These are phyloP conservation scores for Terrapene triunguis DNA, from an alignment of 2,113 vertebrate genomes.

Conservation along the genomic window DNA sequence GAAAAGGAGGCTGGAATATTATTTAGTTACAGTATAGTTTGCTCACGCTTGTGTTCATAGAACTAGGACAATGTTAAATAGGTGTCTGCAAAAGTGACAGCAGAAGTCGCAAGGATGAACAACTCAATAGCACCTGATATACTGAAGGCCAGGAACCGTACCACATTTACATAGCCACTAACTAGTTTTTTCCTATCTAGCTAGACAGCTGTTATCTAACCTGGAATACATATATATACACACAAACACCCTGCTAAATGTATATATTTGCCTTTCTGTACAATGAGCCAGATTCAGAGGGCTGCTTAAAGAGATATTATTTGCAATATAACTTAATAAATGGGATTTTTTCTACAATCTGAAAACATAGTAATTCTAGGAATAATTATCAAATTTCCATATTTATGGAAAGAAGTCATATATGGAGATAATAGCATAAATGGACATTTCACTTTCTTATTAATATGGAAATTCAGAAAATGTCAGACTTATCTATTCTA, in stretches of 20 bases:
- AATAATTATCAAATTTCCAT: conserved; percentile 73
- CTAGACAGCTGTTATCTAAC: background rate
- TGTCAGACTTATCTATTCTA: conserved; percentile 59
- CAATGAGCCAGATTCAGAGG: background rate
- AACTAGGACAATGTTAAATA: background rate
- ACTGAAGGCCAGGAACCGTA: background rate
- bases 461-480: conserved; percentile 75
- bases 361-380: conserved; percentile 48
- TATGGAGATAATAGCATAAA: conserved; percentile 67
- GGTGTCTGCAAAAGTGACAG: background rate
- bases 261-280: background rate
- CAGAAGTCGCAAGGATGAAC: background rate
- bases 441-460: conserved; percentile 61
- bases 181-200: too few relatives aligned
- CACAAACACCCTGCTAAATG: background rate
- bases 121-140: background rate
- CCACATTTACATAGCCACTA: background rate
- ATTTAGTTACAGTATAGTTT: background rate
- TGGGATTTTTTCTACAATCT: conserved; percentile 5
- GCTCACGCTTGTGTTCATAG: background rate
- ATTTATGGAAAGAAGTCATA: conserved; percentile 69
- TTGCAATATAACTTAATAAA: background rate
- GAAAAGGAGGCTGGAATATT: background rate
- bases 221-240: background rate
- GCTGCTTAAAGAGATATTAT: background rate